Evolutionary conservation across 1,140 invertebrate genomes (phyloP).

Genomic region (Drosophila watanabei): DNA sequence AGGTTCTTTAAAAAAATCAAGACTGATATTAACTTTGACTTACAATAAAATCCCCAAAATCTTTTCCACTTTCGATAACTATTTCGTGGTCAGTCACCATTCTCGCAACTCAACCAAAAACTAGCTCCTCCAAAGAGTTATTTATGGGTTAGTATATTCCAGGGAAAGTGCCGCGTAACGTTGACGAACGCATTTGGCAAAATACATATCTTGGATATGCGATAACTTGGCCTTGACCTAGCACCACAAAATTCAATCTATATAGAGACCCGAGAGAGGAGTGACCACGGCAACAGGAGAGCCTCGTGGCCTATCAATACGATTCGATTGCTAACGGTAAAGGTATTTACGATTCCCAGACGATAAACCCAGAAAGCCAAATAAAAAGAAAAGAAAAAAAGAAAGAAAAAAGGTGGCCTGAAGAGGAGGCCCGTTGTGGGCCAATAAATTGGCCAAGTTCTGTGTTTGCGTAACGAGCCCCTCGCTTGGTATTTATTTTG

Average conservation of each 20-base stretch:
- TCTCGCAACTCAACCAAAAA: background rate
- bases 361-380: conserved; percentile 31
- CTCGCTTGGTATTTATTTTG: conserved; percentile 71
- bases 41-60: background rate
- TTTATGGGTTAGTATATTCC: conserved; percentile 4
- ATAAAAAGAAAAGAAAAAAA: background rate
- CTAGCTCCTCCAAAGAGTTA: background rate
- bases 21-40: background rate
- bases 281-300: conserved; percentile 42
- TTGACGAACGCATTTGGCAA: conserved; percentile 48
- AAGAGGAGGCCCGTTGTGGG: conserved; percentile 38
- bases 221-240: conserved; percentile 72
- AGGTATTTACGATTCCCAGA: conserved; percentile 33
- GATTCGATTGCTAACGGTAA: conserved; percentile 15
- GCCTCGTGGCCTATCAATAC: background rate
- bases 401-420: background rate
- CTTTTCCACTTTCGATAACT: background rate
- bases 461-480: conserved; percentile 23
- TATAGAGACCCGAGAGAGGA: background rate
- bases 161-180: conserved; percentile 27
- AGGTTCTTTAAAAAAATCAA: background rate
- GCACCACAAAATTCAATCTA: conserved; percentile 53
- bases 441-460: conserved; percentile 35
- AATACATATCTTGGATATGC: conserved; percentile 32
- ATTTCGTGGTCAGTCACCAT: background rate